Evolutionary conservation across 2,113 vertebrate genomes (phyloP), one percentile per base, ranked within the genome.

Genomic region (Pyxicephalus adspersus): DNA sequence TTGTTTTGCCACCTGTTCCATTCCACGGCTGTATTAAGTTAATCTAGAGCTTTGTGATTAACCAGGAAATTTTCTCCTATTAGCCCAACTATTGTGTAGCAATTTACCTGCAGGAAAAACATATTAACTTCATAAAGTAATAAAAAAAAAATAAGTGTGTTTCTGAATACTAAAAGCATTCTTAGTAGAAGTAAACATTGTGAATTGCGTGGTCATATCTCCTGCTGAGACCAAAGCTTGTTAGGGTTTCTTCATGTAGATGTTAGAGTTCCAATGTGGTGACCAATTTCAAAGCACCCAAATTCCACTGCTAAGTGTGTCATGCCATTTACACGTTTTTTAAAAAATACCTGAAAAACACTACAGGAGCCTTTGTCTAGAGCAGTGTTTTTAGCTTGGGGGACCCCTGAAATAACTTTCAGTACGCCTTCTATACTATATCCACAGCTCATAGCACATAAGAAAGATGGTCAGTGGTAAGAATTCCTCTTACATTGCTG

Each of bases 1-100:
- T 94, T 94, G 93, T 93, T 90, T 88, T 87, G 89, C 92, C 93
- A 94, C 92, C 92, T 94, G 93, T 90, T 92, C 93, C 92, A 91
- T 90, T 91, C 91, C 90, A 89, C 92, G 92, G 92, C 90, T 91
- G 92, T 92, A 90, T 91, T 91, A 92, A 93, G 89, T 91, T 92
- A 89, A 92, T 92, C 92, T 91, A 91, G 90, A 87, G 92, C 92
- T 91, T 91, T 90, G 91, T 91, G 92, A 91, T 91, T 92, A 90
- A 89, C 88, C 88, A 81, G 89, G 87, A 88, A 89, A 66, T 91
- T 92, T 89, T 88, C 86, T 73, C 86, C 60, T 74, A 81, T 81
- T 81, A 81, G 70, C 66, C 60, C 16, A 64, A 81, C 50, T 64
- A 81, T 65, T 66, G 70, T 64, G 29, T 65, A 88, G 86, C 88